A percentile compares a stretch with the other conserved stretches of the same genome.
These are phyloP conservation scores for Cephus nigrinus DNA, from an alignment of 2,888 invertebrate genomes.

Conservation along the genomic window DNA sequence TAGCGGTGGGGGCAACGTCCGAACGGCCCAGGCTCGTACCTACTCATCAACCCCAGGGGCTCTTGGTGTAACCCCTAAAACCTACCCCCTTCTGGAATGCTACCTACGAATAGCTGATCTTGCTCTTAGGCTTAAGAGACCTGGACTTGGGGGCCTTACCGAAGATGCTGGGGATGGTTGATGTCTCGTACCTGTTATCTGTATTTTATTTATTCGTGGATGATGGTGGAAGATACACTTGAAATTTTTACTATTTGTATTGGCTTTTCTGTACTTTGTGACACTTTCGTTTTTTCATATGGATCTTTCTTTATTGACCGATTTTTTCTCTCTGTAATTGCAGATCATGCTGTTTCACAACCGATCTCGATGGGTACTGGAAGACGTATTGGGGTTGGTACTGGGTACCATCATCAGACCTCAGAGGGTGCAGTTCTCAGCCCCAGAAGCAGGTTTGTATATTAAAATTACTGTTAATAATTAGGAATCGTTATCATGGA, in stretches of 20 bases:
- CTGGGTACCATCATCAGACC: constrained; percentile 65
- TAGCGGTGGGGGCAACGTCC: constrained; percentile 67
- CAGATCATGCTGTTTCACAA: constrained; percentile 77
- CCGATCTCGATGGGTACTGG: constrained; percentile 83
- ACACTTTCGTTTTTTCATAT: no score
- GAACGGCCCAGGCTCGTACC: constrained; percentile 63
- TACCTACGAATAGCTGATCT: background rate
- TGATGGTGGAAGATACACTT: no score
- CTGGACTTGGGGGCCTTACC: no score
- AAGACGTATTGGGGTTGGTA: constrained; percentile 73
- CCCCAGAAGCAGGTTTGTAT: constrained; percentile 61
- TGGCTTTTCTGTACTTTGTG: no score
- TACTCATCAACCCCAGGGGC: constrained; percentile 42
- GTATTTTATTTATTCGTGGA: no score
- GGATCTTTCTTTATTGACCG: background rate
- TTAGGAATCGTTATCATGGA: no score
- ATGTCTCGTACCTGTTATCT: no score
- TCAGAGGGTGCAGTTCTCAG: constrained; percentile 64
- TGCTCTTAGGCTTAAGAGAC: no score
- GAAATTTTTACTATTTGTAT: no score
- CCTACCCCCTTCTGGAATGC: background rate
- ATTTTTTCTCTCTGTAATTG: constrained; percentile 41
- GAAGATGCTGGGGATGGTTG: no score
- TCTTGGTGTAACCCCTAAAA: background rate
- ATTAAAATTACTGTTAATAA: background rate